Base-by-base conservation (phyloP, 2,797 vertebrate genomes). In the Catamblyrhynchus diadema region DNA sequence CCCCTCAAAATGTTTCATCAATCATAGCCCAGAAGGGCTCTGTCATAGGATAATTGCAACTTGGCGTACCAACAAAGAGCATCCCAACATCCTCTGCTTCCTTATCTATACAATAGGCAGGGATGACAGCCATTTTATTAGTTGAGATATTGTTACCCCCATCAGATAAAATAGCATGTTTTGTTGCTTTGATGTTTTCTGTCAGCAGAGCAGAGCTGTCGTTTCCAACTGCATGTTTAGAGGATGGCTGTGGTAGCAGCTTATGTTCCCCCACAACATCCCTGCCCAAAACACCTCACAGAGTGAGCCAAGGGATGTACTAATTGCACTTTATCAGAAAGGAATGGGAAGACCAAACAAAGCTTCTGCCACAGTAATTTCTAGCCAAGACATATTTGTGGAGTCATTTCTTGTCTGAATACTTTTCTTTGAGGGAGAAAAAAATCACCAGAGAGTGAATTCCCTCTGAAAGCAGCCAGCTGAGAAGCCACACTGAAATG, bases 121-220 rank as follows among this genome's bases (percentile, higher is more conserved):
- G 62, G 50, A 92, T 94, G 94, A 96, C 95, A 98, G 93, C 77
- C 91, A 93, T 96, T 97, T 97, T 97, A 97, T 97, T 97, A 97
- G 82, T 86, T 92, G 91, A 94, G 89, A 95, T 96, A 96, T 82
- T 96, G 94, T 97, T 97, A 91, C 92, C 67, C 69, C 89, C 96
- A 97, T 96, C 93, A 97, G 93, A 96, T 92, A 95, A 96, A 97
- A 94, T 25, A 59, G 60, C 15, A n/a, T 81, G 86, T 86, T 96
- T 90, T 95, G 32, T 66, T 92, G 91, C 94, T 96, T 89, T 95
- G 94, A 96, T 97, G 45, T 93, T 92, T 97, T 96, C 87, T 96
- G 71, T 95, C 93, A 94, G 23, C 37, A 53, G 54, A 84, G 88
- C 79, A 89, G 86, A 90, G 83, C 42, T 94, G 83, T 80, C 6